Conservation (phyloP, 2,113 vertebrate genomes). For the Coptodon bakossiorum region DNA sequence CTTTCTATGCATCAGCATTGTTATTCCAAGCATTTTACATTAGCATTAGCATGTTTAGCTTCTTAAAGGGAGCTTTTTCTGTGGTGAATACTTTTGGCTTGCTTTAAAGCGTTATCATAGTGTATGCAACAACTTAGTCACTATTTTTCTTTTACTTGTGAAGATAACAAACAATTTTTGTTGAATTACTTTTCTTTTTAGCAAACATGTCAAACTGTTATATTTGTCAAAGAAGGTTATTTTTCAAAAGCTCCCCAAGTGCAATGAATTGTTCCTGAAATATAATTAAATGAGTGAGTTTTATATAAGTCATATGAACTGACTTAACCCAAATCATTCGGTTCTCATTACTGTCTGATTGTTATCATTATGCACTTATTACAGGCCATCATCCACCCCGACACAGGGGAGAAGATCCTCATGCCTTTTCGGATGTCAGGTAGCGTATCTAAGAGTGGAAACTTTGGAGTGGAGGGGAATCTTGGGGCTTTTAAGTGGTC, state of each 20-base stretch:
- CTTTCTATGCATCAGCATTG: not conserved
- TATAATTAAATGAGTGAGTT: not conserved
- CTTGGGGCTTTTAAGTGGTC: conserved; percentile 54
- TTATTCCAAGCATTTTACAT: not conserved
- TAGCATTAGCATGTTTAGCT: not conserved
- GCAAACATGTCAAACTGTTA: not conserved
- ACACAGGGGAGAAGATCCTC: conserved; percentile 92
- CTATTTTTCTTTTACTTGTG: not conserved
- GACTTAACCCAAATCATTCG: not conserved
- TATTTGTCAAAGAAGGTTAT: not conserved
- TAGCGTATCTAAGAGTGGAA: conserved; percentile 45
- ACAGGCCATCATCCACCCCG: conserved; percentile 91
- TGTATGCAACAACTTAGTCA: rapidly evolving
- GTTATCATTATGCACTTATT: not conserved
- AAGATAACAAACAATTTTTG: not conserved
- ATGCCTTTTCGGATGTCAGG: conserved; percentile 98
- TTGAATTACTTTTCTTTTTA: not conserved
- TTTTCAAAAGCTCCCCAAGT: not conserved
- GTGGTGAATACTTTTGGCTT: not conserved
- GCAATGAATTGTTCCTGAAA: not conserved
- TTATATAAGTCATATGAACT: not conserved
- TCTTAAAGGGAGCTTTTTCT: not conserved
- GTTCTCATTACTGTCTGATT: conserved; percentile 8
- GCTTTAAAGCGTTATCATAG: not conserved
- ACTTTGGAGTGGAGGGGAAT: not conserved